Conservation (phyloP, 37 sponge, comb jelly and placozoan genomes). For the Beroe ovata region DNA sequence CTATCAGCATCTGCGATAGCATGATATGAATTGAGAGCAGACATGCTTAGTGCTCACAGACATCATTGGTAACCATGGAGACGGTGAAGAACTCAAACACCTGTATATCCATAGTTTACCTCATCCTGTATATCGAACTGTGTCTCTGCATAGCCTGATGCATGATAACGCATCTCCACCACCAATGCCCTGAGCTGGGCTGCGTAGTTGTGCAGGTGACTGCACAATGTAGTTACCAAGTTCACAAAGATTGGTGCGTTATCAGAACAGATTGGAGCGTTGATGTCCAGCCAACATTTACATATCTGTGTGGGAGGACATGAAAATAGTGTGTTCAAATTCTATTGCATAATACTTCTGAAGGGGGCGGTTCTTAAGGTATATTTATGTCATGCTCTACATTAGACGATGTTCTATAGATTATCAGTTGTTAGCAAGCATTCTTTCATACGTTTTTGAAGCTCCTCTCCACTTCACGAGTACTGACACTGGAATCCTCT, state of each 20-base stretch:
- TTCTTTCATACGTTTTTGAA: slow-evolving; percentile 15
- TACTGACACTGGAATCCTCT: slow-evolving; percentile 55
- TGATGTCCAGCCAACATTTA: slow-evolving; percentile 51
- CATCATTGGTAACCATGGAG: too few relatives aligned
- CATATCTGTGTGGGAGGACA: slow-evolving; percentile 11
- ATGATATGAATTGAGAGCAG: too few relatives aligned
- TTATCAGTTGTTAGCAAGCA: too few relatives aligned
- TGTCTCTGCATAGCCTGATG: slow-evolving; percentile 17
- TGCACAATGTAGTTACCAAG: not conserved
- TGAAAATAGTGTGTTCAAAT: too few relatives aligned
- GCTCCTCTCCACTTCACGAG: not conserved
- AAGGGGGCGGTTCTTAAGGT: not conserved
- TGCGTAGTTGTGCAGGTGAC: not conserved
- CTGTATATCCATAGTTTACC: too few relatives aligned
- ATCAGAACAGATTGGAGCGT: slow-evolving; percentile 18
- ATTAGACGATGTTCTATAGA: too few relatives aligned
- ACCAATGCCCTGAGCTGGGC: slow-evolving; percentile 20
- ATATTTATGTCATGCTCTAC: not conserved
- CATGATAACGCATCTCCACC: slow-evolving; percentile 53
- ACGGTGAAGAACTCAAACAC: too few relatives aligned
- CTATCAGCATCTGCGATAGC: slow-evolving; percentile 57
- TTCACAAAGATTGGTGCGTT: slow-evolving; percentile 25
- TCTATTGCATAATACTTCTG: too few relatives aligned
- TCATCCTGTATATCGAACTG: slow-evolving; percentile 64
- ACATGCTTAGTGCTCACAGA: too few relatives aligned